A percentile compares a stretch with the other conserved stretches of the same genome.
phyloP scores from a whole-genome alignment of 2,113 vertebrate species.

The Willisornis vidua region DNA sequence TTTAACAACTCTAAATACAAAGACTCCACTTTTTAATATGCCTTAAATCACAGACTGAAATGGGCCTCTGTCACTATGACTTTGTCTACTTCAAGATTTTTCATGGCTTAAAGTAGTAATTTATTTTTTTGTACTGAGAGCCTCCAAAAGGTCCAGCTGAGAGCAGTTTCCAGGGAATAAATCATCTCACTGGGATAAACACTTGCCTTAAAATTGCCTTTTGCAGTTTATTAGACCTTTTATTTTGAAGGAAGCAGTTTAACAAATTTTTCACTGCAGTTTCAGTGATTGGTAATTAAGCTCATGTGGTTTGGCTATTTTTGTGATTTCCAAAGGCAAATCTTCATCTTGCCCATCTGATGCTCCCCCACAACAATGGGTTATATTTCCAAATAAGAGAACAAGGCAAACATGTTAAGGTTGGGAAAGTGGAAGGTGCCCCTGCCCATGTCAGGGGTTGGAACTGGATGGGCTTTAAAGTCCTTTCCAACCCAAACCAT shows the following conservation, averaged over 20 bases:
- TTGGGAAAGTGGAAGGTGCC: background rate
- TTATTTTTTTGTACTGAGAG: background rate
- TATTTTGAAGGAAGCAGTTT: background rate
- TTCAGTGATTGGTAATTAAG: constrained; percentile 14
- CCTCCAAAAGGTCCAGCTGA: background rate
- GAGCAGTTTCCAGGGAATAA: constrained; percentile 31
- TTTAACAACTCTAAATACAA: background rate
- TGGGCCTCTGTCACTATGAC: background rate
- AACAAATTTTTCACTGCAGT: background rate
- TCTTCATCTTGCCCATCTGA: background rate
- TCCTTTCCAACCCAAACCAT: background rate
- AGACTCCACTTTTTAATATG: background rate
- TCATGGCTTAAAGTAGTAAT: background rate
- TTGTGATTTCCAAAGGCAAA: background rate
- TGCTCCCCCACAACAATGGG: background rate
- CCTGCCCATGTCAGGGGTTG: background rate
- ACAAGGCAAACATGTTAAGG: background rate
- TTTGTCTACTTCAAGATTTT: background rate
- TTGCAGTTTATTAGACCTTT: background rate
- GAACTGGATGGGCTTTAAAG: background rate
- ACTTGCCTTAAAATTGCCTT: constrained; percentile 20
- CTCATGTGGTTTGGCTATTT: background rate
- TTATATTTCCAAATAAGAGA: background rate
- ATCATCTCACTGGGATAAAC: background rate
- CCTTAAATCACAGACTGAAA: background rate